These are phyloP conservation scores for Mormyrus iriodes DNA, from an alignment of 2,113 vertebrate species.

Conservation along the genomic window DNA sequence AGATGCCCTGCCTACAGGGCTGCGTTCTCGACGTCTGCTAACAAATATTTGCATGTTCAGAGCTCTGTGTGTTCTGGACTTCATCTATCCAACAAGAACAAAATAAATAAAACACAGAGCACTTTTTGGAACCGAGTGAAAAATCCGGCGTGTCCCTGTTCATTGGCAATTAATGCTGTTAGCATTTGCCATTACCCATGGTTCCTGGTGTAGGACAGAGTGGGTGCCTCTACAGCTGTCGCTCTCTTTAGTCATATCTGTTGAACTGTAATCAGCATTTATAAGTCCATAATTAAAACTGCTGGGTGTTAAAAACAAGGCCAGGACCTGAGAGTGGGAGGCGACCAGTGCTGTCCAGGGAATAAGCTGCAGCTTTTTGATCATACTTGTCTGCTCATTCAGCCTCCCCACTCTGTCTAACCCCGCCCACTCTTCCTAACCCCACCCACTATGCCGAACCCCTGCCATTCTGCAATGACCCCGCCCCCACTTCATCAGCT, in stretches of 20 bases:
- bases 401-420: not conserved
- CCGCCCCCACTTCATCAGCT: not conserved
- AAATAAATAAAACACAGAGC: constrained; percentile 12
- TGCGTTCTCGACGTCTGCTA: not conserved
- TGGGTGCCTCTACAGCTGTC: not conserved
- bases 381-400: constrained; percentile 8
- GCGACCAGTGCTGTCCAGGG: not conserved
- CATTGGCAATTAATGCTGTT: not conserved
- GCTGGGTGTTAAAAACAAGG: not conserved
- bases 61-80: not conserved
- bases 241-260: not conserved
- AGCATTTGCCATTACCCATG: not conserved
- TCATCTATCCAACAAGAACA: not conserved
- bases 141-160: not conserved
- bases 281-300: constrained; percentile 2
- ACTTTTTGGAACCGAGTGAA: constrained; percentile 8
- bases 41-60: not conserved
- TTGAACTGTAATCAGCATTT: constrained; percentile 2
- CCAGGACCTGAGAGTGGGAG: not conserved
- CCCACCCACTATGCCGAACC: too few relatives aligned
- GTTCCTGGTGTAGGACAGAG: not conserved
- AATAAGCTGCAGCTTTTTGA: not conserved
- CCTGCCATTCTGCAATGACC: too few relatives aligned
- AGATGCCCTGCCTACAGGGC: not conserved
- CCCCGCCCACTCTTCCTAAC: not conserved